phyloP scores from a whole-genome alignment of 1,140 invertebrate species.

The Daktulosphaira vitifoliae region DNA sequence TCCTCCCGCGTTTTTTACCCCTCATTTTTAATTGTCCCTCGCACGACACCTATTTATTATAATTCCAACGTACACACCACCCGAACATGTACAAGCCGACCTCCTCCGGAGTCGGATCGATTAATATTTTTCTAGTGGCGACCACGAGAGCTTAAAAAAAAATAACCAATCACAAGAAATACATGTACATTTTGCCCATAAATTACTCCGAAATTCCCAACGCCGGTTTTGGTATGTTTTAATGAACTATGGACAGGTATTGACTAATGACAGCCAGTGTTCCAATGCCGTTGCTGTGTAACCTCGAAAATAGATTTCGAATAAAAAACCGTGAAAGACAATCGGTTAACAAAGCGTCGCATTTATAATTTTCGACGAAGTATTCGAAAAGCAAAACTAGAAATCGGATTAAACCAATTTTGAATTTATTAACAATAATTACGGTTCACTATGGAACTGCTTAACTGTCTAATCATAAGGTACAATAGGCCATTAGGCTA shows the following conservation, averaged over 20 bases:
- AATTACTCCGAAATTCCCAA: neutral
- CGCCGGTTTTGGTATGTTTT: too few species aligned
- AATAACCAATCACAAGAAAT: neutral
- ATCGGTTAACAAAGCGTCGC: too few species aligned
- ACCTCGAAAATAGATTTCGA: too few species aligned
- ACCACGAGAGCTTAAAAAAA: neutral
- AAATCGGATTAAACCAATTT: too few species aligned
- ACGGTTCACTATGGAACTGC: too few species aligned
- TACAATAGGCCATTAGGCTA: neutral
- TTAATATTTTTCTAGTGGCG: slow-evolving; percentile 19
- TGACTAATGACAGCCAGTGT: too few species aligned
- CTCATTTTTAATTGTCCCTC: slow-evolving; percentile 24
- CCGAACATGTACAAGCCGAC: neutral
- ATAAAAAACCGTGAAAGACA: too few species aligned
- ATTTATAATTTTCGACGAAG: too few species aligned
- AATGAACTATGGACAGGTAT: too few species aligned
- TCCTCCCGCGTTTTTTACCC: neutral
- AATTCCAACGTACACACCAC: slow-evolving; percentile 11
- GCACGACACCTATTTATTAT: slow-evolving; percentile 31
- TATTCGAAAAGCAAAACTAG: too few species aligned
- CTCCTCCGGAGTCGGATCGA: slow-evolving; percentile 30
- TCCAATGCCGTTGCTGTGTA: too few species aligned
- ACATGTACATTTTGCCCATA: slow-evolving; percentile 15
- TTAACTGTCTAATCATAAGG: neutral
- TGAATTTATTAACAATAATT: too few species aligned